phyloP scores from a whole-genome alignment of 30 jellyfish, hydroid and myxozoan genomes.

The Hydractinia symbiolongicarpus region DNA sequence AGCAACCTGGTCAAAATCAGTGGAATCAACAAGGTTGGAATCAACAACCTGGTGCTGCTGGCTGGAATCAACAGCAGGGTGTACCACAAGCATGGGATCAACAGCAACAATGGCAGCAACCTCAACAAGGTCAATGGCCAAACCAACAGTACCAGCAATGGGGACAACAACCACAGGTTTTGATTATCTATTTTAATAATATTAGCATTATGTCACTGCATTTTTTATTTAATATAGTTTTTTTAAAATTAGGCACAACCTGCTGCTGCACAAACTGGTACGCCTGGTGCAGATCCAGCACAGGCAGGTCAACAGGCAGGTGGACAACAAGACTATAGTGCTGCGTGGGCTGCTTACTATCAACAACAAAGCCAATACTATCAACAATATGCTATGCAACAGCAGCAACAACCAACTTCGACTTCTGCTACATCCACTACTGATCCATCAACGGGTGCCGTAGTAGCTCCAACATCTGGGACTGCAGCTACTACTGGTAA shows the following conservation, averaged over 20 bases:
- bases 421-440: conserved; percentile 49
- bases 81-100: conserved; percentile 74
- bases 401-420: conserved; percentile 42
- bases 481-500: background rate
- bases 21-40: conserved; percentile 60
- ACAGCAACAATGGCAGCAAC: conserved; percentile 23
- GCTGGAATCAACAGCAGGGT: conserved; percentile 52
- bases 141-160: conserved; percentile 61
- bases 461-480: background rate
- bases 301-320: conserved; percentile 45
- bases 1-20: conserved; percentile 34
- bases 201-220: conserved; percentile 42
- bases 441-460: conserved; percentile 38
- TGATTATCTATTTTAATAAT: no score
- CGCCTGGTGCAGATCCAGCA: conserved; percentile 53
- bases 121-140: conserved; percentile 11
- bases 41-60: conserved; percentile 28
- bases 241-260: conserved; percentile 51
- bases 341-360: conserved; percentile 90
- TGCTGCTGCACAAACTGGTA: conserved; percentile 60
- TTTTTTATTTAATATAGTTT: conserved; percentile 9
- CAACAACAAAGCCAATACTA: conserved; percentile 69
- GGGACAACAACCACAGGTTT: conserved; percentile 19
- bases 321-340: conserved; percentile 86
- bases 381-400: conserved; percentile 41